A percentile compares a stretch with the other conserved stretches of the same genome.
phyloP scores from a whole-genome alignment of 2,888 invertebrate species.

The Cyclophora punctaria region DNA sequence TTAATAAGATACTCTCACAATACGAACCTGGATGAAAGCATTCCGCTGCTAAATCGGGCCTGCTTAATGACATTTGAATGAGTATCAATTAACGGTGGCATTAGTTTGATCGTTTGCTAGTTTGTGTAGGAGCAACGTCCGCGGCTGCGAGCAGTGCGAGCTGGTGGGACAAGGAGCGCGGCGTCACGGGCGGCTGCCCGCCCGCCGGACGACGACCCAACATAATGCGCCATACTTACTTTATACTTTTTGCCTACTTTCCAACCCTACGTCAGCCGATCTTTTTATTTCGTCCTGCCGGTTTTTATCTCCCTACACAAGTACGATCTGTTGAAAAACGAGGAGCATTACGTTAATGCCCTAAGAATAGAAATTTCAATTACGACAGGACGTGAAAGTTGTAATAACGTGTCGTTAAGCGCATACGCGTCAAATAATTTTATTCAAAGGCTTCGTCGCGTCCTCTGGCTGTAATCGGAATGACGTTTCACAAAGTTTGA shows the following conservation, averaged over 20 bases:
- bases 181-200: conserved; percentile 50
- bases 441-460: conserved; percentile 1
- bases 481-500: conserved; percentile 24
- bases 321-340: too few relatives aligned
- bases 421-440: conserved; percentile 5
- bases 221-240: background rate
- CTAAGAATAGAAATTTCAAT: too few relatives aligned
- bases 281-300: background rate
- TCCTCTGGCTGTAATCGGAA: conserved; percentile 19
- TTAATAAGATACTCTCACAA: too few relatives aligned
- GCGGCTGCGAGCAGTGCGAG: conserved; percentile 8
- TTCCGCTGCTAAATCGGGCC: too few relatives aligned
- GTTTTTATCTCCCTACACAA: too few relatives aligned
- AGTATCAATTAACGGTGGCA: too few relatives aligned
- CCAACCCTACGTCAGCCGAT: too few relatives aligned
- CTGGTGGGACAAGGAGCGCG: conserved; percentile 45
- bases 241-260: conserved; percentile 18
- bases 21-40: too few relatives aligned
- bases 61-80: too few relatives aligned
- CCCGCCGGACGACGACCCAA: conserved; percentile 53
- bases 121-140: conserved; percentile 47
- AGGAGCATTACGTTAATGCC: too few relatives aligned
- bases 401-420: conserved; percentile 1
- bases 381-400: too few relatives aligned
- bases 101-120: conserved; percentile 11